phyloP scores from a whole-genome alignment of 2,797 vertebrate species.

The Lepus oiostolus region DNA sequence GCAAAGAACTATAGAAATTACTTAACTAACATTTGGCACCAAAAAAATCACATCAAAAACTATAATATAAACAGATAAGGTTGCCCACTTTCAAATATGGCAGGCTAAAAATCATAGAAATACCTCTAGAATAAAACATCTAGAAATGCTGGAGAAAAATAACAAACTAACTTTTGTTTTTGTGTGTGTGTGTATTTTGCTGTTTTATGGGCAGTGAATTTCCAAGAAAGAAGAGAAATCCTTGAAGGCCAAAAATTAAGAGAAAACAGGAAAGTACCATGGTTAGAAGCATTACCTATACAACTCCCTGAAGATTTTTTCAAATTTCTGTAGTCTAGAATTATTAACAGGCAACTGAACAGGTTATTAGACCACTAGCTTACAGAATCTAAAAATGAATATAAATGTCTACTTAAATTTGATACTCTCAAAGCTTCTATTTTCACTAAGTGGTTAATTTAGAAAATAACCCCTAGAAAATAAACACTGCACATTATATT shows the following conservation, averaged over 20 bases:
- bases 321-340: neutral
- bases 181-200: neutral
- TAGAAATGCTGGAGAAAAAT: constrained; percentile 17
- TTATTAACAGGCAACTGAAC: neutral
- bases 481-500: neutral
- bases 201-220: neutral
- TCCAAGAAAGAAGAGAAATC: neutral
- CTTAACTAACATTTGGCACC: neutral
- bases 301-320: neutral
- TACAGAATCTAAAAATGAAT: neutral
- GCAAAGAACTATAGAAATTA: no score
- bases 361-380: neutral
- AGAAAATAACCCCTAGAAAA: neutral
- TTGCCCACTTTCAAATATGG: neutral
- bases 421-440: neutral
- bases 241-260: neutral
- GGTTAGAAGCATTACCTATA: neutral
- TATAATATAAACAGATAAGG: constrained; percentile 12
- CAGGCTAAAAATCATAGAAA: neutral
- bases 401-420: neutral
- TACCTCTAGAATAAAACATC: neutral
- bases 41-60: constrained; percentile 20
- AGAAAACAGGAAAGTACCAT: neutral
- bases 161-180: neutral
- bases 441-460: constrained; percentile 8